Conservation (phyloP, 2,888 invertebrate species). For the Lasioglossum morio region DNA sequence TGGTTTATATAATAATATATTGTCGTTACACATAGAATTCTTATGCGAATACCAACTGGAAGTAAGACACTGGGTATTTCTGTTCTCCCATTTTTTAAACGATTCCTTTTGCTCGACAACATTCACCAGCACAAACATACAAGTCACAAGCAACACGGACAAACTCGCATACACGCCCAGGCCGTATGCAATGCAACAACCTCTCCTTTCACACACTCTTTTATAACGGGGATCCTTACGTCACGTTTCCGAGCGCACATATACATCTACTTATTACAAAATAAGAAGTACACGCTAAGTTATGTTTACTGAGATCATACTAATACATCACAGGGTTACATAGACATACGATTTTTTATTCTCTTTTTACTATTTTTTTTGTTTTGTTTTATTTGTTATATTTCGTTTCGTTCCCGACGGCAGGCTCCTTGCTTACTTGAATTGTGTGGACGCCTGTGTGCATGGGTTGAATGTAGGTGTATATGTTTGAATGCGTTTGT, state of each 20-base stretch:
- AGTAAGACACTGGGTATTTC: conserved; percentile 74
- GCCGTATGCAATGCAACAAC: conserved; percentile 17
- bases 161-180: conserved; percentile 35
- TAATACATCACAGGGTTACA: conserved; percentile 85
- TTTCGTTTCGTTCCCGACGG: conserved; percentile 59
- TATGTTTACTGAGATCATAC: conserved; percentile 85
- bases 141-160: neutral
- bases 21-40: conserved; percentile 76
- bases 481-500: neutral
- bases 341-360: conserved; percentile 78
- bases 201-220: conserved; percentile 35
- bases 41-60: conserved; percentile 73
- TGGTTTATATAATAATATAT: conserved; percentile 77
- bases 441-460: neutral
- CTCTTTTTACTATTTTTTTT: conserved; percentile 56
- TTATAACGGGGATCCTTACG: conserved; percentile 24
- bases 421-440: conserved; percentile 47
- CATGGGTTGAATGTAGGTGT: neutral
- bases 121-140: conserved; percentile 47
- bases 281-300: conserved; percentile 82
- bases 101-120: conserved; percentile 60
- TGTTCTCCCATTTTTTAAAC: conserved; percentile 33
- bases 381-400: conserved; percentile 61
- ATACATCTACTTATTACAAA: conserved; percentile 74
- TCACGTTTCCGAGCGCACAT: conserved; percentile 49